Conservation (phyloP, 2,888 invertebrate species). For the Scaptomyza cyrtandrae region DNA sequence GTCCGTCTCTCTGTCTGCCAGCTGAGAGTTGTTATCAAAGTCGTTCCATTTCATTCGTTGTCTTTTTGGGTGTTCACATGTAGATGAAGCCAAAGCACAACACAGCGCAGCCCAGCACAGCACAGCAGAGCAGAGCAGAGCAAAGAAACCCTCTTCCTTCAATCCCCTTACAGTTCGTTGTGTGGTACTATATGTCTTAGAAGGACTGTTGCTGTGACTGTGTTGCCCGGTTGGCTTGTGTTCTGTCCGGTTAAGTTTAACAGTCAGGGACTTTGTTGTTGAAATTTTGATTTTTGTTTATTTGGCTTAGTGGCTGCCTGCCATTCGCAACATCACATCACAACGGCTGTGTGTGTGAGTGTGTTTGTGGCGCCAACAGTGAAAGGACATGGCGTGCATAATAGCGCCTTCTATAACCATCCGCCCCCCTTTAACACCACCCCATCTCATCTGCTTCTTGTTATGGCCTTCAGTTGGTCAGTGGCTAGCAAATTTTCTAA, state of each 20-base stretch:
- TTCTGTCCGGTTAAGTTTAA: slow-evolving; percentile 75
- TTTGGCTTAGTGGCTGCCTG: slow-evolving; percentile 79
- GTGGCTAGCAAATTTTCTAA: slow-evolving; percentile 68
- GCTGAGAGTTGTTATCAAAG: slow-evolving; percentile 40
- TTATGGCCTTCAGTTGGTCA: slow-evolving; percentile 24
- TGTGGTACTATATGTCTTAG: neutral
- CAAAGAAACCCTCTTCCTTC: neutral
- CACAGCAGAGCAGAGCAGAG: slow-evolving; percentile 8
- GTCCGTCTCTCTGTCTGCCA: slow-evolving; percentile 7
- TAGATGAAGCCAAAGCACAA: slow-evolving; percentile 18
- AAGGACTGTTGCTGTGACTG: slow-evolving; percentile 9
- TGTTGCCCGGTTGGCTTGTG: slow-evolving; percentile 10
- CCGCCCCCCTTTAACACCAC: no score
- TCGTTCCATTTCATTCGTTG: slow-evolving; percentile 33
- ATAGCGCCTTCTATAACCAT: neutral
- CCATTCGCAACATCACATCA: slow-evolving; percentile 70
- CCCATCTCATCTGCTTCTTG: neutral
- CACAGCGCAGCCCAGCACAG: no score
- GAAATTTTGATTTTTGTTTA: slow-evolving; percentile 81
- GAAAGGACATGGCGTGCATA: slow-evolving; percentile 27
- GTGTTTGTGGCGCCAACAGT: slow-evolving; percentile 46
- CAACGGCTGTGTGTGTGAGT: slow-evolving; percentile 3
- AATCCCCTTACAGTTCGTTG: neutral
- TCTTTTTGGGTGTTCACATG: slow-evolving; percentile 47
- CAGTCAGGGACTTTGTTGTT: slow-evolving; percentile 80